phyloP scores from a whole-genome alignment of 2,888 invertebrate species.

The Catocala sponsa region DNA sequence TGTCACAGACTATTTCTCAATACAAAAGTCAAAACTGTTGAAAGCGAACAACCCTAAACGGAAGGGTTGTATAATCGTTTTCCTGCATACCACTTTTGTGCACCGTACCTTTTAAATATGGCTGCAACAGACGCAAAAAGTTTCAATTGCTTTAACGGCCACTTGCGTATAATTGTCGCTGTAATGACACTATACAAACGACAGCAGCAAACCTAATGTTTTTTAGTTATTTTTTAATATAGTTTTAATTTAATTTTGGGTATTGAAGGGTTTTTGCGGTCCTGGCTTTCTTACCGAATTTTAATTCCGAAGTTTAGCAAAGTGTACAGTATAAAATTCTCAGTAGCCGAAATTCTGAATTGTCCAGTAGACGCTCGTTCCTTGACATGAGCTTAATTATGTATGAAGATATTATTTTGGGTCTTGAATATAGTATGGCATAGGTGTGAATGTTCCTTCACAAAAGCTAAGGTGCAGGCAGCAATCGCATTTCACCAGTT shows the following conservation, averaged over 20 bases:
- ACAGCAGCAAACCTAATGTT: conserved; percentile 32
- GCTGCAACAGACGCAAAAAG: conserved; percentile 69
- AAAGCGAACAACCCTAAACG: conserved; percentile 38
- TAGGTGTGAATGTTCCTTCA: no score
- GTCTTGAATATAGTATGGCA: no score
- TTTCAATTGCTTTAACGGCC: conserved; percentile 70
- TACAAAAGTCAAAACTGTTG: conserved; percentile 7
- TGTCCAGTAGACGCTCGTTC: no score
- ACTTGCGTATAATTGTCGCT: conserved; percentile 64
- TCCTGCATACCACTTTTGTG: conserved; percentile 66
- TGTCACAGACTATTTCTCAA: not conserved
- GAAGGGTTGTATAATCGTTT: conserved; percentile 71
- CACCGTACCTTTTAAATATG: conserved; percentile 63
- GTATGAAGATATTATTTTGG: no score
- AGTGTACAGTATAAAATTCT: no score
- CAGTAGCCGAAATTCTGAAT: no score
- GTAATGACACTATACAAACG: conserved; percentile 48
- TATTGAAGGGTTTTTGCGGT: no score
- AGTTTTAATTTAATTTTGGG: not conserved
- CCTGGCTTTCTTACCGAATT: no score
- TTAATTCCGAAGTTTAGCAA: no score
- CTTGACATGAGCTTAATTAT: no score
- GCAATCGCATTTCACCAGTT: no score
- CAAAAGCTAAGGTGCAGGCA: no score
- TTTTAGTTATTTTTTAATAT: conserved; percentile 2